Base-by-base conservation (phyloP, 2,113 vertebrate species). In the Cryptotis parvus region DNA sequence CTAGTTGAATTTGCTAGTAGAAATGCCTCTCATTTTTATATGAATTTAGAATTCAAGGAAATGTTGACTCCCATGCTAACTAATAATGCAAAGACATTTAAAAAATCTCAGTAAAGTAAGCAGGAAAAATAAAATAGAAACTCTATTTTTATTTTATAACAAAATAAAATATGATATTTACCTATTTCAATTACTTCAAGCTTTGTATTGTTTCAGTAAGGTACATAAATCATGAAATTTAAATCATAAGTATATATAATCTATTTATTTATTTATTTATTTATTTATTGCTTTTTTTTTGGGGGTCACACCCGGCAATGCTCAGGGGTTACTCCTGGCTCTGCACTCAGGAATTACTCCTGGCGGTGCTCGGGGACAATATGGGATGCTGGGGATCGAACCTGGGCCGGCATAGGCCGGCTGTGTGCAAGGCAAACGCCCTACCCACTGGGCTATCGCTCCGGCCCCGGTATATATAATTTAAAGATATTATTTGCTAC, bases 1-100 rank as follows among this genome's bases (percentile, higher is more conserved):
- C 72, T 77, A 49, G 9, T 73, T 41, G 69, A 89, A 84, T 94
- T 84, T 95, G 37, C 82, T 94, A 85, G 61, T 74, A 73, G 33
- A 92, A 86, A 37, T 39, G 12, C 1, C 16, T 83, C 87, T 96
- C 66, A 94, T 91, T 89, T 82, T 69, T 93, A 89, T 81, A 24
- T 9, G 89, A 70, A 79, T 82, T 12, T 78, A 85, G 84, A 87
- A 87, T 33, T 85, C 12, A 63, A 20, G 49, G 14, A 35, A 91
- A 22, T 45, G n/a, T 84, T n/a, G 69, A 10, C 65, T 31, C 16
- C 22, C 35, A 14, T 58, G 10, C 68, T 83, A 77, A 69, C 20
- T 81, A 24, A 3, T 45, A 73, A 7, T 76, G 3, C 83, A 37
- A 43, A 91, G 16, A 3, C 6, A 41, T 45, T 81, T 84, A 27